Conservation (phyloP, 2,797 vertebrate species). For the Malurus splendens region DNA sequence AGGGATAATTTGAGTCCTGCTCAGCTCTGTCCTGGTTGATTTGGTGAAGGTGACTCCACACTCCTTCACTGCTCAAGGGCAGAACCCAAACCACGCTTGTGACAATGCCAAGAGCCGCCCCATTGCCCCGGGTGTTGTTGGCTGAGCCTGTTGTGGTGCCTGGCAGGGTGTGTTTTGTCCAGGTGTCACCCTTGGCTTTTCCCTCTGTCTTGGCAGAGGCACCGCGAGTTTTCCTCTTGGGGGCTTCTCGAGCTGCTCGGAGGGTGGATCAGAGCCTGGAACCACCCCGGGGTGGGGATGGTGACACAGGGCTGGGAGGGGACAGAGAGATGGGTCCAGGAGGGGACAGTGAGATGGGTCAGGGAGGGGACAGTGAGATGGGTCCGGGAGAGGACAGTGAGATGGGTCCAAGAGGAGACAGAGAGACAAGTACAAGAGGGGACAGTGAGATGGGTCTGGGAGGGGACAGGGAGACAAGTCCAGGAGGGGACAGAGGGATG, state of each 20-base stretch:
- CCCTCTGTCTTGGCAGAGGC: background rate
- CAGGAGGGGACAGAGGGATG: too few relatives aligned
- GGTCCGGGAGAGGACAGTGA: too few relatives aligned
- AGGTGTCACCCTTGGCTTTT: background rate
- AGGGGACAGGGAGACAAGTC: too few relatives aligned
- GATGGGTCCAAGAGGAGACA: too few relatives aligned
- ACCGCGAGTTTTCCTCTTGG: rapidly evolving
- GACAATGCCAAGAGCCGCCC: background rate
- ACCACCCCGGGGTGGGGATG: too few relatives aligned
- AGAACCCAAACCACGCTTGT: too few relatives aligned
- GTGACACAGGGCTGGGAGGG: too few relatives aligned
- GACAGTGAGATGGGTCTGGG: too few relatives aligned
- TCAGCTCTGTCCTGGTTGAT: background rate
- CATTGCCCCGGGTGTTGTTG: rapidly evolving
- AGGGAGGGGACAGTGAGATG: too few relatives aligned
- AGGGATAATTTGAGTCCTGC: background rate
- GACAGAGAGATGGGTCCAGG: too few relatives aligned
- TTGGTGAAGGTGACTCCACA: background rate
- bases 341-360: too few relatives aligned
- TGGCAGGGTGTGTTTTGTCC: background rate
- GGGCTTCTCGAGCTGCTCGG: background rate
- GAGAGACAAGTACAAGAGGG: too few relatives aligned
- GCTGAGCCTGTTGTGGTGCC: rapidly evolving
- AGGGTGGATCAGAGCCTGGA: background rate
- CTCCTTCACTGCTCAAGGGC: background rate